These are phyloP conservation scores for Todiramphus saurophagus DNA, from an alignment of 2,113 vertebrate genomes.

Conservation along the genomic window DNA sequence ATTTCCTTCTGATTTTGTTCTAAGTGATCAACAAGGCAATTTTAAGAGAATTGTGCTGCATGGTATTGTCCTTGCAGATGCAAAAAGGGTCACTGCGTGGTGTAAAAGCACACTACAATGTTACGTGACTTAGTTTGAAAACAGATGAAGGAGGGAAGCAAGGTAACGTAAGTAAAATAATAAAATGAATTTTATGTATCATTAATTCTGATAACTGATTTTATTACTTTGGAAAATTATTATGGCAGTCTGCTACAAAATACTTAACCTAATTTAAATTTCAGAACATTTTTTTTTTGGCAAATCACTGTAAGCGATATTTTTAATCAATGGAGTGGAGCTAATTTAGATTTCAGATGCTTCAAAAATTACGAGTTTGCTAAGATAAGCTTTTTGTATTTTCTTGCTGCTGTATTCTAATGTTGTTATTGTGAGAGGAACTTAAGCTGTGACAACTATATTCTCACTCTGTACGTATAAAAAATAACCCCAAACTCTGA, in stretches of 20 bases:
- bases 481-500: neutral
- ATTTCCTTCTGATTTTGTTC: neutral
- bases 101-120: neutral
- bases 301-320: slow-evolving; percentile 67
- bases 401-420: slow-evolving; percentile 15
- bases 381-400: slow-evolving; percentile 30
- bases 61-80: neutral
- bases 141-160: slow-evolving; percentile 20
- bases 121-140: slow-evolving; percentile 47
- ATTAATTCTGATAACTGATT: slow-evolving; percentile 77
- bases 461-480: neutral
- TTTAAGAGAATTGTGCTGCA: neutral
- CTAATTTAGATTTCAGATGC: slow-evolving; percentile 70
- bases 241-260: slow-evolving; percentile 72
- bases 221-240: slow-evolving; percentile 74
- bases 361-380: slow-evolving; percentile 3
- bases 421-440: neutral
- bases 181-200: slow-evolving; percentile 73
- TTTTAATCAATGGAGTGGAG: slow-evolving; percentile 72
- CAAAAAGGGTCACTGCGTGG: neutral
- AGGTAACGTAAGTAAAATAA: slow-evolving; percentile 64
- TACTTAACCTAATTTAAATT: slow-evolving; percentile 75
- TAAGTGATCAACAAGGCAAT: neutral
- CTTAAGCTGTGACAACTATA: neutral
- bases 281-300: slow-evolving; percentile 52